Evolutionary conservation across 2,888 invertebrate species (phyloP).

Genomic region (Colletes collaris): DNA sequence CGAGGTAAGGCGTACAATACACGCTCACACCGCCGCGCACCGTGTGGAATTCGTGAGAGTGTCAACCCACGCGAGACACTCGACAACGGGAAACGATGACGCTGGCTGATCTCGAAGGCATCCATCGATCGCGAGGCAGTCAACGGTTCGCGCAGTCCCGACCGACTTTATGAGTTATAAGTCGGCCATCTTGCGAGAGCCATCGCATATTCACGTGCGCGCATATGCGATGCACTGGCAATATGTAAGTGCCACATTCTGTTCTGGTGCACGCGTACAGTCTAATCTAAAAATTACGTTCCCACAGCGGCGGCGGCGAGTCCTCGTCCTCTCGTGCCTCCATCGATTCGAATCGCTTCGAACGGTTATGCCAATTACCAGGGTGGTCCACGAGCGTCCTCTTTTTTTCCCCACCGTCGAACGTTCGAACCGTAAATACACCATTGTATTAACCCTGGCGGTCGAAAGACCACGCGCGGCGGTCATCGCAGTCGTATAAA

Average conservation of each 20-base stretch:
- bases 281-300: slow-evolving; percentile 71
- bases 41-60: slow-evolving; percentile 64
- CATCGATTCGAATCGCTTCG: background rate
- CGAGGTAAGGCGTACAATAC: slow-evolving; percentile 14
- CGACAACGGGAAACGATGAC: slow-evolving; percentile 69
- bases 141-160: slow-evolving; percentile 67
- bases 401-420: no score
- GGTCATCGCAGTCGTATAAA: no score
- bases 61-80: slow-evolving; percentile 68
- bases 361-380: no score
- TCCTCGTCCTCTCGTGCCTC: background rate
- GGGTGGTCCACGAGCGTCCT: no score
- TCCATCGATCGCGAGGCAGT: slow-evolving; percentile 76
- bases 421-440: no score
- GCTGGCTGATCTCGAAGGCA: slow-evolving; percentile 71
- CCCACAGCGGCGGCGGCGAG: background rate
- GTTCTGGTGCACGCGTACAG: slow-evolving; percentile 75
- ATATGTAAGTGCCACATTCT: slow-evolving; percentile 80
- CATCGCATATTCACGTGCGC: slow-evolving; percentile 80
- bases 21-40: background rate
- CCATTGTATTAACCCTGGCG: no score
- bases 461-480: no score
- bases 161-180: slow-evolving; percentile 82
- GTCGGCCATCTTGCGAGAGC: slow-evolving; percentile 81
- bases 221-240: slow-evolving; percentile 78